Evolutionary conservation across 1,140 invertebrate genomes (phyloP), one percentile per base, ranked within the genome.

Genomic region (roundworm (Caenorhabditis elegans)): DNA sequence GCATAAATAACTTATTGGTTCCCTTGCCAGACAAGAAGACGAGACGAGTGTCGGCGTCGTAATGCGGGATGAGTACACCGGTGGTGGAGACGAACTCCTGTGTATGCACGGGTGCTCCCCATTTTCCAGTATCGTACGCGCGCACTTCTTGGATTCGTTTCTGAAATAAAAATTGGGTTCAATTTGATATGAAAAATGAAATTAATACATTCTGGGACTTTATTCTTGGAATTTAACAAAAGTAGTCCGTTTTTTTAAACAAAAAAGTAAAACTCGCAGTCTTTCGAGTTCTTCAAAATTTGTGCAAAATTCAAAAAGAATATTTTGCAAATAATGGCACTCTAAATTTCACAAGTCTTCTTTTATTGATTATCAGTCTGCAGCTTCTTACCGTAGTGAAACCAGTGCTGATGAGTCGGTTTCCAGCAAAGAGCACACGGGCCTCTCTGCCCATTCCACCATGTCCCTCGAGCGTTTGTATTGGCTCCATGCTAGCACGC

Each of bases 21-120:
- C 92, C 96, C 92, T 98, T 98, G 82, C 96, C 97, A 90, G 96
- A 97, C 3, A 98, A 91, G 91, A 94, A 98, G 83, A 99, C 93
- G 89, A 97, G 93, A 88, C 93, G 94, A 5, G 95, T 96, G 90
- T 98, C 95, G 85, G 93, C 92, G 90, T 98, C 96, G 90, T 94
- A 97, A 90, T 94, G 96, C 0, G 95, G 95, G 90, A 96, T 94
- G 3, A 97, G 92, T 79, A 97, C 93, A 13, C 95, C 90, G 51
- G 89, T 90, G 2, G 87, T 88, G 4, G 85, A 79, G 75, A 89
- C 90, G 49, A 88, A 77, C 51, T 83, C 82, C 28, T 83, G 76
- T 5, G 48, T 51, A 15, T 79, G 76, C 4, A 83, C 39, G 13
- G 82, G 82, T 10, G 76, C 46, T 36, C 83, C 75, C 26, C 89